Evolutionary conservation across 2,797 vertebrate species (phyloP).

Genomic region (Labroides dimidiatus): DNA sequence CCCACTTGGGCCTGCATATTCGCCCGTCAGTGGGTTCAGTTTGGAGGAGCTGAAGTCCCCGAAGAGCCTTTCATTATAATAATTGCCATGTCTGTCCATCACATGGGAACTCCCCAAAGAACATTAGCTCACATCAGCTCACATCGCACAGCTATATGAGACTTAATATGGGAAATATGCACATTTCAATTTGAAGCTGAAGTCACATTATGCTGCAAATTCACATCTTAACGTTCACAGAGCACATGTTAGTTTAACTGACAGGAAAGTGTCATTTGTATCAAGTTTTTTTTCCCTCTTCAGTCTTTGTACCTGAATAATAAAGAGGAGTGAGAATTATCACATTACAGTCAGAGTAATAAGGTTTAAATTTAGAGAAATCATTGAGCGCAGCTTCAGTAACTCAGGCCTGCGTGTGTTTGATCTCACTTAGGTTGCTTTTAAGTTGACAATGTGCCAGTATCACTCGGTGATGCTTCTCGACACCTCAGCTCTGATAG

Average conservation of each 20-base stretch:
- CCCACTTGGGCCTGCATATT: slow-evolving; percentile 52
- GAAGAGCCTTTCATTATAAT: slow-evolving; percentile 76
- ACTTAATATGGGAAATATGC: slow-evolving; percentile 58
- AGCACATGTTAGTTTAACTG: slow-evolving; percentile 9
- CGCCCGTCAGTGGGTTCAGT: slow-evolving; percentile 46
- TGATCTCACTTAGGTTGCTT: not conserved
- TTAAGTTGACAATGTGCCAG: not conserved
- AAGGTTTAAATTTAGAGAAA: not conserved
- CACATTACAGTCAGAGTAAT: slow-evolving; percentile 2
- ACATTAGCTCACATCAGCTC: slow-evolving; percentile 64
- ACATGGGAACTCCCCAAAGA: slow-evolving; percentile 53
- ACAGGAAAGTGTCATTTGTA: slow-evolving; percentile 19
- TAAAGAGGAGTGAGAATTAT: not conserved
- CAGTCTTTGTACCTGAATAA: slow-evolving; percentile 1
- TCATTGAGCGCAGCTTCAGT: too few species aligned
- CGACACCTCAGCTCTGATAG: too few species aligned
- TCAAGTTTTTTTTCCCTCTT: not conserved
- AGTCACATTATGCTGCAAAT: slow-evolving; percentile 28
- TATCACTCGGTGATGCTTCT: not conserved
- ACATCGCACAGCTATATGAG: slow-evolving; percentile 28
- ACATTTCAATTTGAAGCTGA: slow-evolving; percentile 42
- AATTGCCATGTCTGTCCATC: slow-evolving; percentile 79
- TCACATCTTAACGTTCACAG: slow-evolving; percentile 14
- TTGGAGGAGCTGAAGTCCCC: slow-evolving; percentile 54
- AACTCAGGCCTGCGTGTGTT: too few species aligned